Evolutionary conservation across 2,888 invertebrate genomes (phyloP), one percentile per base, ranked within the genome.

Genomic region (Aphidius colemani): DNA sequence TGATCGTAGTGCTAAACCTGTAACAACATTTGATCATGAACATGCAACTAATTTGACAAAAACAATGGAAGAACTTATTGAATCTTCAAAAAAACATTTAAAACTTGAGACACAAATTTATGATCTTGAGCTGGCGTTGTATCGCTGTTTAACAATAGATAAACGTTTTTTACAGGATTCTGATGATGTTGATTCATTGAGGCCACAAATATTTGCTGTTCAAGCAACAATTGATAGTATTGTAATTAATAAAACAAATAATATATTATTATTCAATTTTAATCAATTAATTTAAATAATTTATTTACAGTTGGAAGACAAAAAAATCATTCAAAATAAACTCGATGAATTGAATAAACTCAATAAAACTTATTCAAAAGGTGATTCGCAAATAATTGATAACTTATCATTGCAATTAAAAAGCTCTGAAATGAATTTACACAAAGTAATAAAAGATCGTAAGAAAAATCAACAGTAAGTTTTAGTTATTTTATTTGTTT

Each of bases 1-100:
- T 3, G 80, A 80, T 68, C 71, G 80, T 44, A 79, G 75, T 43
- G 78, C 67, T 5, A 80, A 80, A 66, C 80, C 80, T 3, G 40
- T 64, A 48, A 48, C 7, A 41, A 7, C 50, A 18, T 53, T 51
- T 9, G 53, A 63, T 43, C 51, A 56, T 11, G 63, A 64, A 59
- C 51, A 39, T 40, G 57, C 9, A 62, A 41, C 77, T 13, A 67
- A 59, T 2, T 57, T 74, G 10, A 68, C 57, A 41, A 68, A 9
- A 45, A 57, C 46, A n/a, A 57, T 11, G 7, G 46, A 10, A 7
- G 45, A 75, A 10, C 59, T 72, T 6, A 67, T 61, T 39, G 70
- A 72, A 7, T 18, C 72, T 5, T 61, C 71, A 2, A 75, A 72
- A 11, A 63, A 61, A 41, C 67, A 72, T 46, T 61, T 69, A n/a